Base-by-base conservation (phyloP, 1,140 invertebrate species). In the Acromyrmex charruanus region DNA sequence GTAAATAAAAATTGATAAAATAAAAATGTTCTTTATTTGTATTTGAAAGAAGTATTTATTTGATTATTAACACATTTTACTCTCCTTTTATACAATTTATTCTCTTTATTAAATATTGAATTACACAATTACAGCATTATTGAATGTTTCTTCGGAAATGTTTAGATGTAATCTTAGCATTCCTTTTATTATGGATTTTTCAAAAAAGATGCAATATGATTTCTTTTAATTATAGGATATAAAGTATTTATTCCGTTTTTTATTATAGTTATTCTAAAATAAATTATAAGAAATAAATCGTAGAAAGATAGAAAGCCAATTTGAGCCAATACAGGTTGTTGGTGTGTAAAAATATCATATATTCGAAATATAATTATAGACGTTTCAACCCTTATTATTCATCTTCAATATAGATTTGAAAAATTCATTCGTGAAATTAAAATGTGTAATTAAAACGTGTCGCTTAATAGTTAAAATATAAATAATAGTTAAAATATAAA, bases 1-100 rank as follows among this genome's bases (percentile, higher is more conserved):
- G 0, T 68, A 68, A 66, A n/a, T 69, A 25, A 25, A 71, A 69
- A 66, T 63, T 28, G 25, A 63, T 63, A 16, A 61, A 63, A n/a
- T 35, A 16, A 49, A 49, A 3, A 21, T 71, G 16, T 49, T 16
- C 3, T 16, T 16, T 51, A 51, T 51, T 51, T 51, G 14, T 21
- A 21, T 44, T 44, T 68, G n/a, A 21, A 66, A 66, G 4, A 66
- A 66, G 2, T 66, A 21, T n/a, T 1, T 14, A 21, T 44, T 44
- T 68, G 10, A 68, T 44, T 35, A 10, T 66, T 39, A 39, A 66
- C 5, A 7, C 5, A 39, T 49, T 69, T 69, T 49, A 16, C 7
- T 39, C 14, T 39, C 21, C 0, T 12, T 68, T 68, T 44, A 44
- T 28, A 44, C 0, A 21, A 44, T n/a, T 10, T 0, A 65, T n/a